These are phyloP conservation scores for Sitodiplosis mosellana DNA, from an alignment of 1,140 invertebrate genomes.

Conservation along the genomic window DNA sequence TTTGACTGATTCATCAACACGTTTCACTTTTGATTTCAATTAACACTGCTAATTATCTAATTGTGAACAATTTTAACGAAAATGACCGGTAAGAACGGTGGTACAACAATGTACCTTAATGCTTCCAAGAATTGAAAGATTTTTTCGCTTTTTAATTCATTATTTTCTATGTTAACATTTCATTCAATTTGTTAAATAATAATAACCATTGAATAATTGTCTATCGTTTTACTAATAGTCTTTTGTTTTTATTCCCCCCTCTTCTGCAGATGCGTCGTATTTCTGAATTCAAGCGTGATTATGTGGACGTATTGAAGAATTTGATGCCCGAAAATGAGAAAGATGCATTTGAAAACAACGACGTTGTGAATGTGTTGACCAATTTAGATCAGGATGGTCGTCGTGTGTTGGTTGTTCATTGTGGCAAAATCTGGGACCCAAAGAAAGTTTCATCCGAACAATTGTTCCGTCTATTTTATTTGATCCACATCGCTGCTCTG, in stretches of 20 bases:
- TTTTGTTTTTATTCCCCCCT: too few species aligned
- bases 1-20: too few species aligned
- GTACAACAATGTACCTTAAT: too few species aligned
- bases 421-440: conserved; percentile 44
- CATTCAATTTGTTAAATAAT: too few species aligned
- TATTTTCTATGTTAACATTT: too few species aligned
- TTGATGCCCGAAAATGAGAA: conserved; percentile 45
- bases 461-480: conserved; percentile 55
- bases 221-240: too few species aligned
- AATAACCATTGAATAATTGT: too few species aligned
- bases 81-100: too few species aligned
- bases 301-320: conserved; percentile 38
- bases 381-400: conserved; percentile 36
- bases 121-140: too few species aligned
- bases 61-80: too few species aligned
- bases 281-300: conserved; percentile 51
- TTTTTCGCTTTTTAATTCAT: too few species aligned
- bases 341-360: conserved; percentile 39
- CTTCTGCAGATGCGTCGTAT: conserved; percentile 46
- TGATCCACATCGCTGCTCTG: conserved; percentile 55
- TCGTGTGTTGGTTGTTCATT: conserved; percentile 20
- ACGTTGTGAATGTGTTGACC: conserved; percentile 54
- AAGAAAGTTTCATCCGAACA: conserved; percentile 48
- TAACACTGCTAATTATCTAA: too few species aligned
- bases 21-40: not conserved